Evolutionary conservation across 2,113 vertebrate species (phyloP).

Genomic region (Euleptes europaea): DNA sequence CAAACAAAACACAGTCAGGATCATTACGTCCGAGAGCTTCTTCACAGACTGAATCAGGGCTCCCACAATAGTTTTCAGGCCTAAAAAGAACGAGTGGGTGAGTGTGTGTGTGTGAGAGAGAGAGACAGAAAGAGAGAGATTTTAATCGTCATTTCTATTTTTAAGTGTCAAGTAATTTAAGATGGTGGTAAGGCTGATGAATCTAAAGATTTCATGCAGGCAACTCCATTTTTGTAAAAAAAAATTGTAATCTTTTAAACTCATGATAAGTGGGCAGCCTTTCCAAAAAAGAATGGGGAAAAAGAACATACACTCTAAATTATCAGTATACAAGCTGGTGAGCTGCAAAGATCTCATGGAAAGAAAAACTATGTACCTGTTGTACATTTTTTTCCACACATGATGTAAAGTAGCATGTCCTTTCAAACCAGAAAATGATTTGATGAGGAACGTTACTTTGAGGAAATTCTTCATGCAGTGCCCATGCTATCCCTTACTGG

Average conservation of each 20-base stretch:
- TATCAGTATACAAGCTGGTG: background rate
- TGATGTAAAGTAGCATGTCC: background rate
- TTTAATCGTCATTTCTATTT: constrained; percentile 4
- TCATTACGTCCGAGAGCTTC: constrained; percentile 96
- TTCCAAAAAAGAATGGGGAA: constrained; percentile 29
- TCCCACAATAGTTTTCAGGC: constrained; percentile 94
- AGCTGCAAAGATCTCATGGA: background rate
- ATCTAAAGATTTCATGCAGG: constrained; percentile 57
- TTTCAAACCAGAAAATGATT: constrained; percentile 53
- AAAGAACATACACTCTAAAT: constrained; percentile 33
- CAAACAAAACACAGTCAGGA: constrained; percentile 95
- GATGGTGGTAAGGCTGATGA: background rate
- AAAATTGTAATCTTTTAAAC: background rate
- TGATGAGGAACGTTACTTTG: constrained; percentile 58
- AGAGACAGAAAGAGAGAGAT: constrained; percentile 9
- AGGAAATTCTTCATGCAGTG: constrained; percentile 61
- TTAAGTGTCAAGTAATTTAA: constrained; percentile 4
- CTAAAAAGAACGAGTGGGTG: no score
- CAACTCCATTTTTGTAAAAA: constrained; percentile 2
- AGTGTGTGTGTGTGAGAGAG: no score
- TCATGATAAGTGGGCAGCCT: constrained; percentile 35
- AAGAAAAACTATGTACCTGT: constrained; percentile 32
- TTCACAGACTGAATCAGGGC: constrained; percentile 98
- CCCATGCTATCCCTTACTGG: constrained; percentile 54
- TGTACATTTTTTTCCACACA: constrained; percentile 48